Evolutionary conservation across 2,113 vertebrate species (phyloP), one percentile per base, ranked within the genome.

Genomic region (Melanostigma gelatinosum): DNA sequence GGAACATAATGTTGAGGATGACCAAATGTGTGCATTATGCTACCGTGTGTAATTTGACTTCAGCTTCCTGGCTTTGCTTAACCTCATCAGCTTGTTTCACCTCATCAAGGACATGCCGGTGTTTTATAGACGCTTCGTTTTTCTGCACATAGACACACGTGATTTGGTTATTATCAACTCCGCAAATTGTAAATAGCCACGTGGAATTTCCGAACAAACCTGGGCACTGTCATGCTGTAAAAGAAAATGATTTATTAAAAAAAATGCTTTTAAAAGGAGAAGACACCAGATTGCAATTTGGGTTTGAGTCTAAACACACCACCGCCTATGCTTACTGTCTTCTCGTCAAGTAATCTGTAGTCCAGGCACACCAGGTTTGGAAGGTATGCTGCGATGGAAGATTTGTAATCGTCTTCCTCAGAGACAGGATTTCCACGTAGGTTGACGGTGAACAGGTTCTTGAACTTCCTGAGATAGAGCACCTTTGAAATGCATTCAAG

Each of bases 351-450:
- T 4, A 93, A 83, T 63, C 87, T 95, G 93, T 94, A 96, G 92
- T 99, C 97, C 61, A 99, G 92, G 80, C 93, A 97, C 15, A 88
- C 92, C 40, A 99, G 90, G 9, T 95, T 88, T 48, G 96, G 95
- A 34, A 99, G 94, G 79, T 96, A 91, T 68, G 96, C 97, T 7
- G 93, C 87, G 22, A 97, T 86, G 72, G 96, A 97, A 15, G 90
- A 60, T 6, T 1, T 88, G 77, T 97, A 97, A 12, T 86, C 82
- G 15, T 96, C 94, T 0, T 91, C 62, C 0, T 95, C 67, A 0
- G 93, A 91, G 20, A 97, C 20, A 1, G 96, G 96, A 85, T 99
- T 99, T 80, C 96, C 97, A 0, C 9, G 29, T 2, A 99, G 93
- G 78, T 92, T 96, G 84, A 99, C 80, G 0, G 93, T 88, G 58